phyloP scores from a whole-genome alignment of 2,888 invertebrate genomes.

The Sturmia bella region DNA sequence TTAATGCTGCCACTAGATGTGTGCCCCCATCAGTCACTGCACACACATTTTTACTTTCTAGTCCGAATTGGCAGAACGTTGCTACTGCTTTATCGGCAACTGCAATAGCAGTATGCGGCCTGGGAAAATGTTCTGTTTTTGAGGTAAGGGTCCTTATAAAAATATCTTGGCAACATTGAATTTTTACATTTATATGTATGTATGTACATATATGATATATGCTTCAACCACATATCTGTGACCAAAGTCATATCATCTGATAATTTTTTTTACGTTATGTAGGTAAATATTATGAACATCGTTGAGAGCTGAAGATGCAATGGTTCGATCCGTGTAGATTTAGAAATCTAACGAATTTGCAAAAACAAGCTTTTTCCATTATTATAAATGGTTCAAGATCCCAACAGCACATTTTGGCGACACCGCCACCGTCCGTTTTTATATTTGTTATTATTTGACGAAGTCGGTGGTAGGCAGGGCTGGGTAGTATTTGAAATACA shows the following conservation, averaged over 20 bases:
- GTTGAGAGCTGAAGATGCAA: not conserved
- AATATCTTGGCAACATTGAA: not conserved
- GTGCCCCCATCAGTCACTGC: not conserved
- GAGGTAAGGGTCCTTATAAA: not conserved
- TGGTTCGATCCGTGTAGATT: not conserved
- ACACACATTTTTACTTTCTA: not conserved
- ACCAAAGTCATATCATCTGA: not conserved
- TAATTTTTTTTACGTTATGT: not conserved
- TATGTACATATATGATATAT: no score
- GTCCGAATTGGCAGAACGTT: not conserved
- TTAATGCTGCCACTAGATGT: not conserved
- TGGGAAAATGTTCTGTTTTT: constrained; percentile 1
- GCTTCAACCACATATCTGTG: no score
- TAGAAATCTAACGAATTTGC: constrained; percentile 9
- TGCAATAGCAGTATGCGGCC: not conserved
- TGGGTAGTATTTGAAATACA: no score
- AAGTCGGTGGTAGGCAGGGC: no score
- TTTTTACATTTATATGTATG: no score
- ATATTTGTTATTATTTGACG: not conserved
- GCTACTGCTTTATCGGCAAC: not conserved
- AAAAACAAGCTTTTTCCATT: constrained; percentile 1
- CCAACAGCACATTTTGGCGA: constrained; percentile 31
- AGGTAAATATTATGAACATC: not conserved
- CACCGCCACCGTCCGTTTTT: not conserved
- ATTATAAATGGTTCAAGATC: constrained; percentile 25